These are phyloP conservation scores for Dallia pectoralis DNA, from an alignment of 2,797 vertebrate genomes.

Conservation along the genomic window DNA sequence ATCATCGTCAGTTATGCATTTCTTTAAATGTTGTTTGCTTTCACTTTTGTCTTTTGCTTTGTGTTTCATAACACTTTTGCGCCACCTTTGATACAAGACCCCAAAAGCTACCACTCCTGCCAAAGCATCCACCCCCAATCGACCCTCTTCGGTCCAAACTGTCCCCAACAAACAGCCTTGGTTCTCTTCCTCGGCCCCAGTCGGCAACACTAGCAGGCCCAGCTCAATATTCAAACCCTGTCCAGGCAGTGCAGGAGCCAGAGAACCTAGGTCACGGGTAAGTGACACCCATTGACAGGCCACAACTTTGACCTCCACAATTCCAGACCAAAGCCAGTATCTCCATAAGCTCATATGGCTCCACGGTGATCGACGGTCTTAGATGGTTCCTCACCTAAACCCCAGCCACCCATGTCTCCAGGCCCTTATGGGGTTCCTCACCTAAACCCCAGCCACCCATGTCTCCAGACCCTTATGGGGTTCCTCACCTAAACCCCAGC, in stretches of 20 bases:
- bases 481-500: neutral
- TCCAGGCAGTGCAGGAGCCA: conserved; percentile 50
- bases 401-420: neutral
- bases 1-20: conserved; percentile 1
- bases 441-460: neutral
- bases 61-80: conserved; percentile 24
- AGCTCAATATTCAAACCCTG: conserved; percentile 64
- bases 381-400: neutral
- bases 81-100: conserved; percentile 30
- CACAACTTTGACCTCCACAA: conserved; percentile 1
- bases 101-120: conserved; percentile 71
- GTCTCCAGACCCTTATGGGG: no score
- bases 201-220: conserved; percentile 17
- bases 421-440: neutral
- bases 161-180: conserved; percentile 71
- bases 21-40: conserved; percentile 9
- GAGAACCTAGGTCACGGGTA: conserved; percentile 65
- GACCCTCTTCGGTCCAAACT: conserved; percentile 71
- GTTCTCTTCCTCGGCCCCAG: conserved; percentile 34
- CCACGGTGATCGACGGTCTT: neutral
- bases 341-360: neutral
- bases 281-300: conserved; percentile 27
- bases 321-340: neutral
- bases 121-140: conserved; percentile 66
- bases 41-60: conserved; percentile 50